Conservation (phyloP, 2,888 invertebrate species). For the Lepidochitona cinerea region DNA sequence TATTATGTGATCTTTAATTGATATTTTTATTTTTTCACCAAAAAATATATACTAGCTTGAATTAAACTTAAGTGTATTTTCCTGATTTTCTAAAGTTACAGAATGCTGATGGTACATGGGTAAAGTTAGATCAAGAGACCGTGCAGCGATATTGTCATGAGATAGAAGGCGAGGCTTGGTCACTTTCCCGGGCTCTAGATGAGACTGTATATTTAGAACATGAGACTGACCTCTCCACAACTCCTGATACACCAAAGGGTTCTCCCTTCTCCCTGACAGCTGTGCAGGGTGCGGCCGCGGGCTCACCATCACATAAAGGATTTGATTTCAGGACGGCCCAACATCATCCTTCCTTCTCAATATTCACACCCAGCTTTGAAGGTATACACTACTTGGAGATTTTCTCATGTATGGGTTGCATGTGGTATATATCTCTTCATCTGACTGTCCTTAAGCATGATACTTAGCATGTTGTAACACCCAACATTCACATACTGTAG, state of each 20-base stretch:
- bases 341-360: conserved; percentile 33
- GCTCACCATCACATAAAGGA: conserved; percentile 69
- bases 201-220: conserved; percentile 78
- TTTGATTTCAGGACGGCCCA: conserved; percentile 75
- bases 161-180: conserved; percentile 81
- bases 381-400: conserved; percentile 6
- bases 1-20: too few relatives aligned
- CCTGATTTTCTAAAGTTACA: conserved; percentile 83
- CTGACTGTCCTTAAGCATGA: too few relatives aligned
- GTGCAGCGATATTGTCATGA: conserved; percentile 79
- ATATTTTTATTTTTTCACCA: too few relatives aligned
- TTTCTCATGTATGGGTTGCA: background rate
- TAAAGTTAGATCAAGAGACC: conserved; percentile 85
- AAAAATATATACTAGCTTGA: too few relatives aligned
- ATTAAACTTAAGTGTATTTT: too few relatives aligned
- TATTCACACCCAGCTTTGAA: conserved; percentile 25
- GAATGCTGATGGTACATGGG: conserved; percentile 97
- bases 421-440: too few relatives aligned
- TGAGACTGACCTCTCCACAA: conserved; percentile 70
- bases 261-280: conserved; percentile 57
- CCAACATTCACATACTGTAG: too few relatives aligned
- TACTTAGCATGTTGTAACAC: too few relatives aligned
- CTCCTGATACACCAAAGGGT: conserved; percentile 32
- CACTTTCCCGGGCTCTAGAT: conserved; percentile 78
- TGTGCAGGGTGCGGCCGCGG: conserved; percentile 34